Evolutionary conservation across 2,888 invertebrate species (phyloP).

Genomic region (Zeuzera pyrina): DNA sequence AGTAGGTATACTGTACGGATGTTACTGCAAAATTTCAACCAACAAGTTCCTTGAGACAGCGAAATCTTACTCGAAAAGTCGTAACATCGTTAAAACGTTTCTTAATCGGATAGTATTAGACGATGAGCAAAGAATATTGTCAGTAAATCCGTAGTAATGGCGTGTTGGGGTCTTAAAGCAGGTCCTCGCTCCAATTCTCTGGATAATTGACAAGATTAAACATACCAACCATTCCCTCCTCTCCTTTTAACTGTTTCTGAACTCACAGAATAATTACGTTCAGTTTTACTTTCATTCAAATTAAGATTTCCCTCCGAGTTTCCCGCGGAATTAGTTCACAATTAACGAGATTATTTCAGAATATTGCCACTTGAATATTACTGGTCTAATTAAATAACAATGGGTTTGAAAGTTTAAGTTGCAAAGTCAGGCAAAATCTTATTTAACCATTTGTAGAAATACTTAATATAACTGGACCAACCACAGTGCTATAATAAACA

Average conservation of each 20-base stretch:
- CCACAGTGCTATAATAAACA: too few species aligned
- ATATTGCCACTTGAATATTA: conserved; percentile 24
- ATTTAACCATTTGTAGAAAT: too few species aligned
- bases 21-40: too few species aligned
- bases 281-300: conserved; percentile 41
- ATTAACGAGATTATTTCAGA: conserved; percentile 29
- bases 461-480: too few species aligned
- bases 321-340: conserved; percentile 24
- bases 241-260: conserved; percentile 37
- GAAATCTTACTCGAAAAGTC: conserved; percentile 5
- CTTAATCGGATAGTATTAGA: conserved; percentile 8
- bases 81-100: conserved; percentile 9
- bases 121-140: conserved; percentile 2
- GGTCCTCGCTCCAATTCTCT: conserved; percentile 37
- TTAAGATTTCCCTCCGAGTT: conserved; percentile 29
- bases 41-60: too few species aligned
- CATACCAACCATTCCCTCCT: conserved; percentile 32
- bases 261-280: conserved; percentile 41
- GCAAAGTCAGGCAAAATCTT: too few species aligned
- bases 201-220: conserved; percentile 56
- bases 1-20: too few species aligned
- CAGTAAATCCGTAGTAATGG: conserved; percentile 24
- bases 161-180: conserved; percentile 21
- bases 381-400: conserved; percentile 11
- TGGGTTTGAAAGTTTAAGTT: conserved; percentile 10